Conservation (phyloP, 2,888 invertebrate species). For the Slavum lentiscoides region DNA sequence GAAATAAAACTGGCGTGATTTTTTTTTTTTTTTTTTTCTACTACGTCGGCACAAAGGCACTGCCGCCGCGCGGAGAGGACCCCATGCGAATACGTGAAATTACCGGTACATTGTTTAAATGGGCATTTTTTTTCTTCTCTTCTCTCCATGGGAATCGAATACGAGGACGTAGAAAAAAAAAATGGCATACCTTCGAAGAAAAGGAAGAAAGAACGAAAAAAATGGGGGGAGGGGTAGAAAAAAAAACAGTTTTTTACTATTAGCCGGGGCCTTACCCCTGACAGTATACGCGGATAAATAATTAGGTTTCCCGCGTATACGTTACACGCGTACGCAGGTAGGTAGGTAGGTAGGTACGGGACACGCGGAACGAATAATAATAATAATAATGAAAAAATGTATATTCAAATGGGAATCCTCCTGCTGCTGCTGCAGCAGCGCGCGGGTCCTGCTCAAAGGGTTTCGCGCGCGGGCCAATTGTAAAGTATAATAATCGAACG, state of each 20-base stretch:
- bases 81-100: conserved; percentile 43
- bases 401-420: conserved; percentile 37
- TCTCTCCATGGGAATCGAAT: conserved; percentile 29
- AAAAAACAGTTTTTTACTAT: conserved; percentile 26
- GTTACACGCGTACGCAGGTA: too few relatives aligned
- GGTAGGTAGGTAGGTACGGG: too few relatives aligned
- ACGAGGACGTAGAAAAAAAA: conserved; percentile 7
- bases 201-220: conserved; percentile 21
- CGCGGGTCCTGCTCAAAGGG: background rate
- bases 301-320: conserved; percentile 36
- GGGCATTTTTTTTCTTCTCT: conserved; percentile 25
- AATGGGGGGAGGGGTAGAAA: background rate
- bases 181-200: conserved; percentile 11
- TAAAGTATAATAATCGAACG: conserved; percentile 33
- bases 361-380: conserved; percentile 10
- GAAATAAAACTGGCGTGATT: conserved; percentile 28
- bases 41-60: conserved; percentile 12
- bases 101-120: conserved; percentile 49
- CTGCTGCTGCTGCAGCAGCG: too few relatives aligned
- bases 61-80: background rate
- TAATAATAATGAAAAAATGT: too few relatives aligned
- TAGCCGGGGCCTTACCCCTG: conserved; percentile 17
- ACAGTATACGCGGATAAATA: conserved; percentile 32
- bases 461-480: conserved; percentile 9
- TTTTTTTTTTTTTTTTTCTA: conserved; percentile 25